phyloP scores from a whole-genome alignment of 2,113 vertebrate species.

The Clinocottus analis region DNA sequence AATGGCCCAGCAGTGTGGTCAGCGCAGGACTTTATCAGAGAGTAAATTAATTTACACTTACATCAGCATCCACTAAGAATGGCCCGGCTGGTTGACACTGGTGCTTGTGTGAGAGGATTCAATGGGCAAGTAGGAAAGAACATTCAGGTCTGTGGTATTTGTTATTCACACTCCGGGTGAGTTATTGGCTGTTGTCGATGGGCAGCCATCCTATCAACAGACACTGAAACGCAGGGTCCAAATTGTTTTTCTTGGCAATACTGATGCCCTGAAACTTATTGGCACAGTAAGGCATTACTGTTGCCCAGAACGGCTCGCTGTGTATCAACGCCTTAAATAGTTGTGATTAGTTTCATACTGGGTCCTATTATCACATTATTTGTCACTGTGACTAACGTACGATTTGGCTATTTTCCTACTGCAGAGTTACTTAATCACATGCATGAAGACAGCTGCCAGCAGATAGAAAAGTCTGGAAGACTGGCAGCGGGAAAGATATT shows the following conservation, averaged over 20 bases:
- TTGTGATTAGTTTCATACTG: constrained; percentile 3
- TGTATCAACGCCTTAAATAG: constrained; percentile 36
- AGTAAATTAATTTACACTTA: not conserved
- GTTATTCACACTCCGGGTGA: constrained; percentile 47
- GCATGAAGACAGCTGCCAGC: not conserved
- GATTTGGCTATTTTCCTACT: not conserved
- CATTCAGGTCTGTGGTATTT: constrained; percentile 39
- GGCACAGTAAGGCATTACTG: constrained; percentile 31
- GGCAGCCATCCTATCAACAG: constrained; percentile 44
- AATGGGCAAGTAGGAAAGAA: constrained; percentile 46
- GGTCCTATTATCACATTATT: not conserved
- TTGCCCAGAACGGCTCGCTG: constrained; percentile 51
- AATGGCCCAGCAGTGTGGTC: constrained; percentile 12
- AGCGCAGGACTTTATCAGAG: not conserved
- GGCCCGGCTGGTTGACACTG: constrained; percentile 1
- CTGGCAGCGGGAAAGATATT: not conserved
- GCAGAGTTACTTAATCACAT: not conserved
- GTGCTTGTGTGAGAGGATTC: not conserved
- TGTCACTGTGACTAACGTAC: not conserved
- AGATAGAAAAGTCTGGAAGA: not conserved
- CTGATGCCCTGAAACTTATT: constrained; percentile 52
- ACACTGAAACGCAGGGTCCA: constrained; percentile 45
- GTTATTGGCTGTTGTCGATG: constrained; percentile 24
- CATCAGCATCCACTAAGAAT: constrained; percentile 3
- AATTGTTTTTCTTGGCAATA: constrained; percentile 65